Evolutionary conservation across 2,888 invertebrate species (phyloP), one percentile per base, ranked within the genome.

Genomic region (Amphipyra berbera): DNA sequence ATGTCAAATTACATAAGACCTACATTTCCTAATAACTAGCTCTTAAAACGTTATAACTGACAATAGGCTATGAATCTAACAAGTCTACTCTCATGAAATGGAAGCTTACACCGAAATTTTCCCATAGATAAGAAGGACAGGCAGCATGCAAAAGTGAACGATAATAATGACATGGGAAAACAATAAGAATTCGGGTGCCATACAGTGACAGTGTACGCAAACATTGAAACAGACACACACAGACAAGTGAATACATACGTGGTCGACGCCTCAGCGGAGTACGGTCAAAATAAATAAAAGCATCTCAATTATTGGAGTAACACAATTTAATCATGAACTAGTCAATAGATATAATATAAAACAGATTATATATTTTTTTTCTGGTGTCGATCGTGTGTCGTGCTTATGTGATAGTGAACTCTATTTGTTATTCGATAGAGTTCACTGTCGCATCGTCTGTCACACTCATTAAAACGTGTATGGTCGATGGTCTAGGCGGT

Each of bases 271-370:
- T 94, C 94, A 91, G 93, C 92, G 89, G 93, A 93, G 94, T 94
- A 90, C 92, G 90, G 93, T 94, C 91, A 93, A 94, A 93, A 93
- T 93, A 93, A 94, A 93, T 91, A 93, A 95, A 94, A 95, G 93
- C 94, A 94, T 92, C 88, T 94, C 91, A 94, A 86, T 95, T 93
- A 94, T 94, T 94, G 88, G 92, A 94, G 86, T 94, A 95, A 95
- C 94, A 95, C 94, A 95, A 94, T 95, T 95, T 95, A 94, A 95
- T 95, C 93, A 95, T 92, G 93, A 92, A 92, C 92, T 94, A 94
- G 90, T 91, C 79, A 87, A 89, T 92, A 92, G 83, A 89, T 91
- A 91, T 92, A 88, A 86, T 95, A 93, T 93, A 94, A 94, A 95
- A 95, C 94, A 94, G 94, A 87, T 93, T 94, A 93, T 94, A 92